Evolutionary conservation across 2,797 vertebrate species (phyloP), one percentile per base, ranked within the genome.

Genomic region (Sciaenops ocellatus): DNA sequence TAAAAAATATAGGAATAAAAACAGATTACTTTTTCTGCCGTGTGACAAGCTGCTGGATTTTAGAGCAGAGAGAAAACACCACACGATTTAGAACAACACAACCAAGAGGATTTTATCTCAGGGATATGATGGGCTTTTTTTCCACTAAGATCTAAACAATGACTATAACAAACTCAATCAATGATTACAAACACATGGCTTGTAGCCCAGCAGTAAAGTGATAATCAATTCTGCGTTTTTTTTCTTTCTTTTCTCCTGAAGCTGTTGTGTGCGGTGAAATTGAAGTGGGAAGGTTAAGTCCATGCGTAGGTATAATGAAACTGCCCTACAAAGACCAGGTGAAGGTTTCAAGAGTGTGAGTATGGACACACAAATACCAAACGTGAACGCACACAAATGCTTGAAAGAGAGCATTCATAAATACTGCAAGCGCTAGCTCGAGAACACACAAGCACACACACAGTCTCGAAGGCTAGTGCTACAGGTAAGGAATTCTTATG

Each of bases 401-500:
- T 20, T 2, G 5, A 52, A 55, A n/a, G 28, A 67, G 42, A 50
- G 44, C 57, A n/a, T 69, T 65, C 63, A 69, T 76, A 71, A 84
- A 77, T 70, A 83, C 64, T 50, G 30, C 42, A 63, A 30, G 30
- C 15, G 22, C 51, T 15, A n/a, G 30, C n/a, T 34, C 57, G 28
- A 46, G 42, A 62, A 62, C 72, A 46, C 72, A 57, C 50, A 69
- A 28, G 62, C 28, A 30, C 57, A 60, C 51, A 55, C 63, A 55
- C 66, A 20, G 48, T 34, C 59, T 73, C 54, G 26, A 62, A n/a
- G 80, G 60, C 78, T 13, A 16, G 22, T 6, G 71, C 82, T 79
- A 87, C 91, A 89, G 89, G 89, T 93, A 84, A 88, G 55, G 83
- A 78, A 85, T 91, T 87, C 86, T 90, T 81, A 80, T 69, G 60